Percentiles rank a stretch among this genome's conserved stretches.
phyloP scores from a whole-genome alignment of 37 sponge, comb jelly and placozoan genomes.

The Halisarca cf. caerulea region DNA sequence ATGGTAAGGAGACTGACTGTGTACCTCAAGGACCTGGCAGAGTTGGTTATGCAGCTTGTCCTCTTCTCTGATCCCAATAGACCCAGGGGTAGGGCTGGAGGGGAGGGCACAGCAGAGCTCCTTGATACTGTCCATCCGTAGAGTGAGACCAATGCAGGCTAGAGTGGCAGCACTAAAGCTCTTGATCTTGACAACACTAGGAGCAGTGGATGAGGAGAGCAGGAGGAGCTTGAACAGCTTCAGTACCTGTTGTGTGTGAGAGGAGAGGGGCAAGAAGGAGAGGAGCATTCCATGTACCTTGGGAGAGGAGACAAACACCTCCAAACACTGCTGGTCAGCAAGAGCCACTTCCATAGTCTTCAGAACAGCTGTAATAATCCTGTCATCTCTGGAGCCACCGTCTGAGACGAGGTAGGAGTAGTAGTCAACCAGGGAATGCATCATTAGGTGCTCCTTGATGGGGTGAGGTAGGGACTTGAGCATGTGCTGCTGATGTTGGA shows the following conservation, averaged over 20 bases:
- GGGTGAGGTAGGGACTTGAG: not conserved
- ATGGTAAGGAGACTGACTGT: no score
- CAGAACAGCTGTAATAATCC: not conserved
- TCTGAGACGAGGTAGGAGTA: not conserved
- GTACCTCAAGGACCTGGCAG: not conserved
- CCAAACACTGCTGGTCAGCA: not conserved
- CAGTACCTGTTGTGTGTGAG: not conserved
- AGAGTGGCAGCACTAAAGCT: not conserved
- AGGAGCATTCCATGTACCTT: not conserved
- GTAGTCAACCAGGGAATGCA: not conserved
- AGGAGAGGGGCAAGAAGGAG: not conserved
- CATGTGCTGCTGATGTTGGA: not conserved
- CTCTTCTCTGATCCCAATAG: not conserved
- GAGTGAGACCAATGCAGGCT: not conserved
- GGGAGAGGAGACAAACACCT: not conserved
- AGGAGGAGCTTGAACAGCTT: conserved; percentile 8
- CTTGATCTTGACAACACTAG: not conserved
- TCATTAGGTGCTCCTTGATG: not conserved
- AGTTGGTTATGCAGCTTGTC: not conserved
- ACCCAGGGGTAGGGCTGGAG: not conserved
- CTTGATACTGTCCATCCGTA: not conserved
- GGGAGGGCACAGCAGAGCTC: not conserved
- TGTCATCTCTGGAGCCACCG: not conserved
- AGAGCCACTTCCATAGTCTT: not conserved
- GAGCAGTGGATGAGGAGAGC: not conserved